Percentiles rank a stretch among this genome's conserved stretches.
Conservation (phyloP, 2,888 invertebrate species). For the Cheilosia grossa region DNA sequence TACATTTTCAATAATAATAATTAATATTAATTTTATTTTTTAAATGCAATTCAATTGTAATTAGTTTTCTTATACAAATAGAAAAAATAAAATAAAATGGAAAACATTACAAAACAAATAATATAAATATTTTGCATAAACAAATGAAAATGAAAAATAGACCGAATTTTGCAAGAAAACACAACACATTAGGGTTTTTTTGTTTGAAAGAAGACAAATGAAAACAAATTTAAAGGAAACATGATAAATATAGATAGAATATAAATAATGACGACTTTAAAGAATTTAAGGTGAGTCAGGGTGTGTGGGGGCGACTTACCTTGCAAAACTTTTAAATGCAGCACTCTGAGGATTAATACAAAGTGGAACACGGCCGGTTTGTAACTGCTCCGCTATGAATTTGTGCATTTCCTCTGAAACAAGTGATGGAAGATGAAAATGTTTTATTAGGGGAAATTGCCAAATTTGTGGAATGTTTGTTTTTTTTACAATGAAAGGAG, state of each 20-base stretch:
- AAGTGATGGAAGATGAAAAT: constrained; percentile 8
- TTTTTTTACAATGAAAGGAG: too few species aligned
- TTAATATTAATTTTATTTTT: constrained; percentile 34
- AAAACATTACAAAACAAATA: constrained; percentile 49
- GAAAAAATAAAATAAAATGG: neutral
- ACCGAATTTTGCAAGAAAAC: constrained; percentile 63
- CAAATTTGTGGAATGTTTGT: too few species aligned
- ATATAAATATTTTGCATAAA: constrained; percentile 12
- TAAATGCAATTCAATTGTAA: constrained; percentile 20
- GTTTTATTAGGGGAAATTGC: too few species aligned
- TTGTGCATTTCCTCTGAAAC: constrained; percentile 98
- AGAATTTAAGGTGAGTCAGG: constrained; percentile 1
- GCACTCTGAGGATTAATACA: constrained; percentile 99
- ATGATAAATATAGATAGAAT: constrained; percentile 41
- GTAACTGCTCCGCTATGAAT: constrained; percentile 98
- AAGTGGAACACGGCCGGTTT: constrained; percentile 97
- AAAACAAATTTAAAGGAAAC: constrained; percentile 34
- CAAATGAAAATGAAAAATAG: constrained; percentile 43
- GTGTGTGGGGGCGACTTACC: constrained; percentile 88
- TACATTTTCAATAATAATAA: constrained; percentile 77
- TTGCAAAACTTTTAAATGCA: constrained; percentile 99
- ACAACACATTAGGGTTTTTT: constrained; percentile 54
- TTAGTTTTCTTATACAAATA: neutral
- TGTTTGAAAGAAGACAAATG: constrained; percentile 22
- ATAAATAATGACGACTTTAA: constrained; percentile 22